These are phyloP conservation scores for Syndactyla subalaris DNA, from an alignment of 2,797 vertebrate species.

Conservation along the genomic window DNA sequence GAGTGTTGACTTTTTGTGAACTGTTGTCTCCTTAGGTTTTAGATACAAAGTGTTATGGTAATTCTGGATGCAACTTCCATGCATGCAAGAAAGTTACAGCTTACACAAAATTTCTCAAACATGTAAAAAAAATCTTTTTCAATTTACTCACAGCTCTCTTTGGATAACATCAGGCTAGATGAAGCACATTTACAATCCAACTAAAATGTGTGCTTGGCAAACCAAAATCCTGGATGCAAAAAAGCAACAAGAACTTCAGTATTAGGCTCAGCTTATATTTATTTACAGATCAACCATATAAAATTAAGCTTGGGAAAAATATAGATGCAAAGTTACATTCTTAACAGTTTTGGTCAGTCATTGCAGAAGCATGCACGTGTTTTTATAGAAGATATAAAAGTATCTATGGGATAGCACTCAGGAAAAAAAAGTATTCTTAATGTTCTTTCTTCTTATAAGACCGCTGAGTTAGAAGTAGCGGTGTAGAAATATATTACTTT, in stretches of 20 bases:
- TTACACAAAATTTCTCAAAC: neutral
- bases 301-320: neutral
- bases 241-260: neutral
- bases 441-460: neutral
- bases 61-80: neutral
- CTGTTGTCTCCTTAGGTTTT: neutral
- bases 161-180: neutral
- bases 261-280: neutral
- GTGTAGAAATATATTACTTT: neutral
- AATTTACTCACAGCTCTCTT: neutral
- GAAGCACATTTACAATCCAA: neutral
- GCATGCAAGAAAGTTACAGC: neutral
- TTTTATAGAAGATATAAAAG: neutral
- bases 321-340: neutral
- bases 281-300: neutral
- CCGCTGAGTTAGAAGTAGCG: neutral
- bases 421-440: neutral
- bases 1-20: neutral
- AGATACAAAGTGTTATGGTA: neutral
- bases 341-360: neutral
- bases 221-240: neutral
- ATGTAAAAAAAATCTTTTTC: neutral
- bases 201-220: neutral
- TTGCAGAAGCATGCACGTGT: neutral
- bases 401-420: no score